Base-by-base conservation (phyloP, 2,888 invertebrate species). In the Trimorus sp. region DNA sequence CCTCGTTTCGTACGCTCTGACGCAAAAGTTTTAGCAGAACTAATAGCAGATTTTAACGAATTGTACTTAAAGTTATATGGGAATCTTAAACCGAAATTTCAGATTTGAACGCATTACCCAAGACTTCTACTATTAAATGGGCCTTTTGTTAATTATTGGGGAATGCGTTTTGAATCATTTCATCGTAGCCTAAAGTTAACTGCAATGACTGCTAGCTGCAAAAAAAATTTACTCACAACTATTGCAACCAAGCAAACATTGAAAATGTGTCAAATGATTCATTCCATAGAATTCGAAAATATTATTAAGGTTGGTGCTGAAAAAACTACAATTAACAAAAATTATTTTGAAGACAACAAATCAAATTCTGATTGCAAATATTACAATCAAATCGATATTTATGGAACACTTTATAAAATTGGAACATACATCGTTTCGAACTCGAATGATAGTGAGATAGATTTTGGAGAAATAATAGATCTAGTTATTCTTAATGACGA, bases 231-330 rank as follows among this genome's bases (percentile, higher is more conserved):
- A 48, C 16, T 69, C 1, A 48, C 1, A 59, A 69, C 69, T 1
- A 69, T 69, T 12, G 69, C 69, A 12, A 58, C 38, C 14, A 69
- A 69, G n/a, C 69, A 69, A 68, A 56, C 45, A 37, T 37, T 69
- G 11, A 45, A 15, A 49, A 69, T 59, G 58, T 69, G 48, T 49
- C 37, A 59, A 58, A 69, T 69, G 69, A 59, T 69, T 4, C 48
- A 49, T 40, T 38, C 36, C 9, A 3, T 53, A 38, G 14, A 65
- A 53, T n/a, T 53, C 40, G 66, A 68, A 9, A 40, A 16, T 54
- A 1, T 6, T 9, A 42, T 68, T 42, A 38, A 53, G 16, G 8
- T 42, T 15, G 42, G 56, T 42, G 16, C 42, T 38, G 42, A 26
- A 16, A 38, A 68, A 26, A 26, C 26, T 26, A 26, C 26, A 26